phyloP scores from a whole-genome alignment of 2,888 invertebrate species.

The Horisme vitalbata region DNA sequence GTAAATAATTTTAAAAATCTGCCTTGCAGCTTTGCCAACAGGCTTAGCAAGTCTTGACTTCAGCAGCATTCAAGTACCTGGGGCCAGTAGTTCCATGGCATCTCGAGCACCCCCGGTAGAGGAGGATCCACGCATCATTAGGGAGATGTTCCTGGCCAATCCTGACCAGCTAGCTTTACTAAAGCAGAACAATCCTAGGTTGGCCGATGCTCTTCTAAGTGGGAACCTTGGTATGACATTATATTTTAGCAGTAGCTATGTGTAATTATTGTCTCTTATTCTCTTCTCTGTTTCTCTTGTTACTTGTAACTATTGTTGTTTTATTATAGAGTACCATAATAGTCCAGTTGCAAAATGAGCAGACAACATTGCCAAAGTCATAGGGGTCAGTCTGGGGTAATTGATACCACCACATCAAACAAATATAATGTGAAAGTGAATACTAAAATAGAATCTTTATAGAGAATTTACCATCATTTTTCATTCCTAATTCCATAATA shows the following conservation, averaged over 20 bases:
- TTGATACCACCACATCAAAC: no score
- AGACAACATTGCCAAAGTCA: no score
- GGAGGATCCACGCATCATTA: conserved; percentile 92
- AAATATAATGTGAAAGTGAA: no score
- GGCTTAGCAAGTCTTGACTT: conserved; percentile 89
- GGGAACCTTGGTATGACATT: conserved; percentile 87
- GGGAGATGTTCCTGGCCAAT: conserved; percentile 93
- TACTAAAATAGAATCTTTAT: no score
- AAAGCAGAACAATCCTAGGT: conserved; percentile 95
- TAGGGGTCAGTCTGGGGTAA: no score
- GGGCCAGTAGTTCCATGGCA: conserved; percentile 65
- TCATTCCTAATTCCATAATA: no score
- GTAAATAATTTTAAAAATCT: conserved; percentile 34
- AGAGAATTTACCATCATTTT: no score
- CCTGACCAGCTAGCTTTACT: conserved; percentile 95
- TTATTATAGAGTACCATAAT: no score
- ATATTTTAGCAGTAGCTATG: background rate
- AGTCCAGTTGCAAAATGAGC: no score
- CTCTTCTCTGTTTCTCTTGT: no score
- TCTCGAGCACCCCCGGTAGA: conserved; percentile 76
- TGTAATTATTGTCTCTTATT: no score
- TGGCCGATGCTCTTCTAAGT: conserved; percentile 95
- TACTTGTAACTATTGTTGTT: no score
- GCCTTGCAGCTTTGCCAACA: conserved; percentile 66
- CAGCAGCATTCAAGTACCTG: conserved; percentile 92